Conservation (phyloP, 2,113 vertebrate species). For the Corythornis cristatus region DNA sequence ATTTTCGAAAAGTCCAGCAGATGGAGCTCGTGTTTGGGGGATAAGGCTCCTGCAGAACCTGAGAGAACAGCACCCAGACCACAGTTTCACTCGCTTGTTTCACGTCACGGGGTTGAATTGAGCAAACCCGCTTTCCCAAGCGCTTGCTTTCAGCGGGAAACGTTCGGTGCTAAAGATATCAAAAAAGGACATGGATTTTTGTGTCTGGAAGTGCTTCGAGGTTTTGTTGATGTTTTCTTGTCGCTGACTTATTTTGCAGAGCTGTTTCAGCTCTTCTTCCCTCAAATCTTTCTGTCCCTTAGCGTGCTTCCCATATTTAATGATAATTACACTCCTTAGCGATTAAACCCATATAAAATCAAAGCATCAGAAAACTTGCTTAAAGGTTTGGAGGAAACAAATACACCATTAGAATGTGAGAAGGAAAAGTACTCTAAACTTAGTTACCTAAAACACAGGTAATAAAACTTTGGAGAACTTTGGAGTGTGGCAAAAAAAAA, state of each 20-base stretch:
- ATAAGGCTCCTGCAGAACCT: neutral
- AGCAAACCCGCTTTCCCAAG: neutral
- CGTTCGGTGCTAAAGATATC: neutral
- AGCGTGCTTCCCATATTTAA: neutral
- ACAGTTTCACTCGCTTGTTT: neutral
- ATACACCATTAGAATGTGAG: neutral
- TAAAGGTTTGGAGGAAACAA: slow-evolving; percentile 22
- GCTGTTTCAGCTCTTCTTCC: neutral
- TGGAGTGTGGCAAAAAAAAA: slow-evolving; percentile 41
- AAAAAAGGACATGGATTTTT: neutral
- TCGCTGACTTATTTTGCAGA: neutral
- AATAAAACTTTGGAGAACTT: slow-evolving; percentile 43
- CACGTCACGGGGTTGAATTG: neutral
- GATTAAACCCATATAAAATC: slow-evolving; percentile 41
- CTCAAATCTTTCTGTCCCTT: neutral
- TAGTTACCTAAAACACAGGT: slow-evolving; percentile 3
- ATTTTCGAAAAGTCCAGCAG: slow-evolving; percentile 66
- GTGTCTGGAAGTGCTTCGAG: neutral
- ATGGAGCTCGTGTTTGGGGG: slow-evolving; percentile 75
- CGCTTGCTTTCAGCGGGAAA: neutral
- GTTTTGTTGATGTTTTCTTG: neutral
- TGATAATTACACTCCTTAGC: neutral
- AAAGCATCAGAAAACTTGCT: neutral
- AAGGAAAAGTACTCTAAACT: neutral
- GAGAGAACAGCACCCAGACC: neutral